Base-by-base conservation (phyloP, 2,113 vertebrate genomes). In the Clinocottus analis region DNA sequence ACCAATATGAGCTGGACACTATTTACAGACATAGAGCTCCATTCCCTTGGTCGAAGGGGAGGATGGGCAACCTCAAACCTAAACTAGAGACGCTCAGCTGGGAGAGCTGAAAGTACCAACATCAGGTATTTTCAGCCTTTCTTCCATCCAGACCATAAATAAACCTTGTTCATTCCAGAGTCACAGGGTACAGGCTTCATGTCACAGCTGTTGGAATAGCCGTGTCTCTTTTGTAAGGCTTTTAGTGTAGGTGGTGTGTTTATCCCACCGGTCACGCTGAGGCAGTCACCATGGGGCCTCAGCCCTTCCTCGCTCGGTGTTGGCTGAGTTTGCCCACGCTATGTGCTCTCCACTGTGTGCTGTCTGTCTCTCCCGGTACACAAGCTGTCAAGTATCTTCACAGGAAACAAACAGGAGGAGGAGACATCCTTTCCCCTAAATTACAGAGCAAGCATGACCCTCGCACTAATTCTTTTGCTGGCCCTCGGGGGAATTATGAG, bases 231-330 rank as follows among this genome's bases (percentile, higher is more conserved):
- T 93, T 90, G 91, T 90, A 72, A 90, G 84, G 90, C 91, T 92
- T 93, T 91, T 92, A 92, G 92, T 90, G 90, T 90, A 85, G 91
- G 89, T 91, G 59, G 89, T 91, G 91, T 93, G 90, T 94, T 94
- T 92, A 93, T 92, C 85, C 87, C 92, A 90, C 41, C 49, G 88
- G 90, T 86, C 88, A 80, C 49, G 79, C 85, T 79, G 85, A 89
- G 84, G 85, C 85, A 88, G 90, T 73, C 87, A 79, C 91, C 90
- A 75, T 31, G 85, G 90, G 90, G 88, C 81, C 82, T 49, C 75
- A 7, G 85, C 86, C 88, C 79, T n/a, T 91, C 85, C 86, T 91
- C 71, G 41, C 71, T 64, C 78, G 87, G 85, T 84, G 83, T 80
- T 83, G 87, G 82, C 73, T 89, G 85, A 72, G 85, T 81, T 89